These are phyloP conservation scores for Ischnus inquisitorius DNA, from an alignment of 2,888 invertebrate species.

Conservation along the genomic window DNA sequence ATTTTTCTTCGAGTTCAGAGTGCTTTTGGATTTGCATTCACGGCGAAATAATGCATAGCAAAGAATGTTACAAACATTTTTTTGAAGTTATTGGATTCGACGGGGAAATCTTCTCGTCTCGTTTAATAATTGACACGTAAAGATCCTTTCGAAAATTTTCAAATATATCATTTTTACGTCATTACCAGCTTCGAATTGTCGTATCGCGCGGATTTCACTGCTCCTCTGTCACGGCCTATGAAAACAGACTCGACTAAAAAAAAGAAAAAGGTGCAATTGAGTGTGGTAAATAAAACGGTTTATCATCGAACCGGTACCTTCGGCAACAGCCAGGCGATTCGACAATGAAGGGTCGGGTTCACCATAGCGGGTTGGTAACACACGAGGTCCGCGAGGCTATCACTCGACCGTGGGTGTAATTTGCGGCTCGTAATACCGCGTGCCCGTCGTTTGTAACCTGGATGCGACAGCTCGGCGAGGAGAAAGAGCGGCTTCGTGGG, in stretches of 20 bases:
- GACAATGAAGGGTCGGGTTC: background rate
- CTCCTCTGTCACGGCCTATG: no score
- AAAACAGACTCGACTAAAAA: background rate
- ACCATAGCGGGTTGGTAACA: slow-evolving; percentile 5
- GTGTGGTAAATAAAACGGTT: background rate
- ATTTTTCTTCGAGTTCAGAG: no score
- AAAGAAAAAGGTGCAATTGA: background rate
- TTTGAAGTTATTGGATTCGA: no score
- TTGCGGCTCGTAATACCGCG: slow-evolving; percentile 82
- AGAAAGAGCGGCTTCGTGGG: slow-evolving; percentile 33
- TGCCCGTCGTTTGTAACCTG: slow-evolving; percentile 81
- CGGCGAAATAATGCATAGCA: no score
- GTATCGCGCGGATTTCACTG: no score
- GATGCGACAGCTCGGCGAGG: slow-evolving; percentile 77
- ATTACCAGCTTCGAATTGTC: no score
- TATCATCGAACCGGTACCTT: background rate
- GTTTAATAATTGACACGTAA: no score
- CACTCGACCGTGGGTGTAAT: slow-evolving; percentile 76
- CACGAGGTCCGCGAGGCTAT: slow-evolving; percentile 53
- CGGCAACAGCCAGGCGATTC: background rate
- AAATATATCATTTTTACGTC: no score
- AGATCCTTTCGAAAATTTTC: no score
- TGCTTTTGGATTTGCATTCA: no score
- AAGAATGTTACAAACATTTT: no score
- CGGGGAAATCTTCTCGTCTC: no score